These are phyloP conservation scores for Anthoscopus minutus DNA, from an alignment of 2,113 vertebrate species.

Conservation along the genomic window DNA sequence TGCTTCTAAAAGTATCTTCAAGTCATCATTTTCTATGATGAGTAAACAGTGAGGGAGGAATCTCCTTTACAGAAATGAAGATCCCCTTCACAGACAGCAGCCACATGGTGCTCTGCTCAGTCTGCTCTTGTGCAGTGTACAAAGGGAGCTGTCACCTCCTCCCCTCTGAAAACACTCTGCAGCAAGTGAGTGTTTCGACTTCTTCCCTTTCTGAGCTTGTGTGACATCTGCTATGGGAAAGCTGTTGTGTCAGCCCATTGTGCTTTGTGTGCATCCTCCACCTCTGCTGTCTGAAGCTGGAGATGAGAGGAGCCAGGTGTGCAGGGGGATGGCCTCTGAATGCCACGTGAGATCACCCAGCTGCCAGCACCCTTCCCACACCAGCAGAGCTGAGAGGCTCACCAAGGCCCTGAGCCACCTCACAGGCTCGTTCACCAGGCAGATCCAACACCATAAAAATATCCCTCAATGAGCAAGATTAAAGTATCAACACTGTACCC, in stretches of 20 bases:
- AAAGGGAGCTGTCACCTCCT: neutral
- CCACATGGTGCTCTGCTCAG: neutral
- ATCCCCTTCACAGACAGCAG: neutral
- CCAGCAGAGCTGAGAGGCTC: neutral
- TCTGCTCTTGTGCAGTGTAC: neutral
- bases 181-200: neutral
- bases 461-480: neutral
- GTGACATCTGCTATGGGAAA: neutral
- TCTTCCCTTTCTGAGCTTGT: neutral
- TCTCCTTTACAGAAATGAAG: neutral
- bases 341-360: neutral
- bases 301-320: neutral
- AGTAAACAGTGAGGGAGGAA: neutral
- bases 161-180: neutral
- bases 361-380: neutral
- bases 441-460: neutral
- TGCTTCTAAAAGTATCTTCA: neutral
- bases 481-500: neutral
- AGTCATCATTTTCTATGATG: neutral
- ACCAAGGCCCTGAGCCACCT: neutral
- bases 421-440: neutral
- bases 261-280: neutral
- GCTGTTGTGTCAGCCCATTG: neutral
- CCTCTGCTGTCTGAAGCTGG: neutral
- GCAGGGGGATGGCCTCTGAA: neutral